Evolutionary conservation across 2,113 vertebrate genomes (phyloP).

Genomic region (Chionodraco myersi): DNA sequence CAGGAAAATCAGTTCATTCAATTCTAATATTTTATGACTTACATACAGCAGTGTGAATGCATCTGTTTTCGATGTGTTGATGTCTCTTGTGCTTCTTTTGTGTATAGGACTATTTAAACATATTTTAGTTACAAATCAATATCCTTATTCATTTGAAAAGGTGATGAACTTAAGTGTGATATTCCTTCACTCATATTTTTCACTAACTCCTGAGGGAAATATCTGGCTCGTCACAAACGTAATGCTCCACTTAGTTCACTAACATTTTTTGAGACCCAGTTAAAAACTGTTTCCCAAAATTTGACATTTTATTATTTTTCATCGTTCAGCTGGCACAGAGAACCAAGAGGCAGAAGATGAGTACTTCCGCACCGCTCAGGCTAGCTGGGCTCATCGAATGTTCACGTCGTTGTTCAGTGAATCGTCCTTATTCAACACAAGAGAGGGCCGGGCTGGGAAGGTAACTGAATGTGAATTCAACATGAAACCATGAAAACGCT

Average conservation of each 20-base stretch:
- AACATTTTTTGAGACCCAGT: too few species aligned
- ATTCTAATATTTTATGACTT: too few species aligned
- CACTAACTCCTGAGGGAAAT: background rate
- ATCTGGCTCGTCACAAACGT: too few species aligned
- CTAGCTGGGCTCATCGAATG: constrained; percentile 95
- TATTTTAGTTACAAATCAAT: background rate
- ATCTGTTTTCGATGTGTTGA: too few species aligned
- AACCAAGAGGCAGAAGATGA: constrained; percentile 83
- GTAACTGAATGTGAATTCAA: constrained; percentile 51
- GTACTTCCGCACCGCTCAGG: constrained; percentile 83
- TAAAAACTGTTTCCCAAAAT: too few species aligned
- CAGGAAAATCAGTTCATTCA: too few species aligned
- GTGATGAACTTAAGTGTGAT: background rate
- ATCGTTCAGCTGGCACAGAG: constrained; percentile 84
- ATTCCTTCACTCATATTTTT: background rate
- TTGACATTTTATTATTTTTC: too few species aligned
- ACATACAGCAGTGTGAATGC: too few species aligned
- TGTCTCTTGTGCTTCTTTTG: too few species aligned
- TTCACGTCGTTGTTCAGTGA: constrained; percentile 92
- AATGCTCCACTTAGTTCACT: background rate
- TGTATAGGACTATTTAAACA: background rate
- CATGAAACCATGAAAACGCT: background rate
- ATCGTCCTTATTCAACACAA: constrained; percentile 92
- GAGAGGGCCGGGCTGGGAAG: constrained; percentile 96
- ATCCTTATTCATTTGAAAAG: background rate